Conservation (phyloP, 2,888 invertebrate species). For the Epirrhoe alternata region DNA sequence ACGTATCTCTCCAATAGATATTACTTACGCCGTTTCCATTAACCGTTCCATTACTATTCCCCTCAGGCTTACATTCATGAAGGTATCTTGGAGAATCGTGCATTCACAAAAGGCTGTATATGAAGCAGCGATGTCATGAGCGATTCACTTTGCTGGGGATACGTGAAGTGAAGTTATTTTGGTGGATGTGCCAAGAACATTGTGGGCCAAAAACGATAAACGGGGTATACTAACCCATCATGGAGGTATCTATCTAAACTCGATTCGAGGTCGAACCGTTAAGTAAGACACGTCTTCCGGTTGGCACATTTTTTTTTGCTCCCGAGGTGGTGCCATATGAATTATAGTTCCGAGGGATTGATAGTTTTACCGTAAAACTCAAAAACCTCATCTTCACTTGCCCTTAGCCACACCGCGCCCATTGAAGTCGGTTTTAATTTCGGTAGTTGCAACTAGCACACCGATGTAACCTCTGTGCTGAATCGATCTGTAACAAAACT, state of each 20-base stretch:
- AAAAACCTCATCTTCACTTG: too few relatives aligned
- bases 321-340: too few relatives aligned
- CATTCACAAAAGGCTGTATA: slow-evolving; percentile 38
- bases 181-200: not conserved
- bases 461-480: not conserved
- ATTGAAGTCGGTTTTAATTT: not conserved
- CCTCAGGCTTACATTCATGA: slow-evolving; percentile 33
- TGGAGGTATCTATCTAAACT: slow-evolving; percentile 1
- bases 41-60: slow-evolving; percentile 21
- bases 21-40: slow-evolving; percentile 12
- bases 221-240: not conserved
- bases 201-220: not conserved
- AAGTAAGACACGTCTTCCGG: too few relatives aligned
- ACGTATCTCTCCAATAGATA: slow-evolving; percentile 11
- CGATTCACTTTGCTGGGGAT: slow-evolving; percentile 28
- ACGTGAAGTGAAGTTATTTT: slow-evolving; percentile 17
- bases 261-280: too few relatives aligned
- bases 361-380: too few relatives aligned
- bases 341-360: too few relatives aligned
- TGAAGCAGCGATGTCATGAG: slow-evolving; percentile 24
- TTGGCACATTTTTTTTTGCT: too few relatives aligned
- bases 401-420: too few relatives aligned
- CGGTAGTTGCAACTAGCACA: not conserved
- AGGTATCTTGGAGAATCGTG: slow-evolving; percentile 35
- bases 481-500: not conserved